These are phyloP conservation scores for Oncopeltus fasciatus DNA, from an alignment of 1,140 invertebrate species.

Conservation along the genomic window DNA sequence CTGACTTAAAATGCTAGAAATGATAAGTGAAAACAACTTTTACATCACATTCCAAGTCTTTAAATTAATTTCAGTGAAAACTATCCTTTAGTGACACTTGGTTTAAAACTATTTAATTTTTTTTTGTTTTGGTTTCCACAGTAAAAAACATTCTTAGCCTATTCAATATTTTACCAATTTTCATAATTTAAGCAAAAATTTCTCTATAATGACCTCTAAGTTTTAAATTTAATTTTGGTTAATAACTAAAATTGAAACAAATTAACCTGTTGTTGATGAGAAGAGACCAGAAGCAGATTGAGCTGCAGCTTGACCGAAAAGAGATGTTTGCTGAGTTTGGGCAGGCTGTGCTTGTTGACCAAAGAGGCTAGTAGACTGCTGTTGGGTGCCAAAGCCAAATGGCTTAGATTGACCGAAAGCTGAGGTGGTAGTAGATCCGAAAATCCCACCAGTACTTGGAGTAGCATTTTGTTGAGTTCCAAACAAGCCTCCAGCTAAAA, in stretches of 20 bases:
- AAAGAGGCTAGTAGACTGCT: slow-evolving; percentile 37
- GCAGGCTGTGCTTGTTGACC: slow-evolving; percentile 34
- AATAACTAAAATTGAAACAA: not conserved
- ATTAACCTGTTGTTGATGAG: slow-evolving; percentile 20
- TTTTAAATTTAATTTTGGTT: no score
- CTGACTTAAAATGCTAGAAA: no score
- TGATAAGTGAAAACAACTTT: no score
- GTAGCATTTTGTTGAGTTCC: slow-evolving; percentile 25
- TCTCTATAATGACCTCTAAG: no score
- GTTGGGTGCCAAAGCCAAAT: slow-evolving; percentile 33
- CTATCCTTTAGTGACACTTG: no score
- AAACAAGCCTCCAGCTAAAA: slow-evolving; percentile 22
- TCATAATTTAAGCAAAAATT: no score
- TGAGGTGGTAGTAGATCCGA: slow-evolving; percentile 35
- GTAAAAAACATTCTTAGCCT: no score
- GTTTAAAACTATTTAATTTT: no score
- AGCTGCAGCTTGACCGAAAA: slow-evolving; percentile 46
- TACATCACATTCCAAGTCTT: no score
- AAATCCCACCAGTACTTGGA: slow-evolving; percentile 35
- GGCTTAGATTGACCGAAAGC: slow-evolving; percentile 49
- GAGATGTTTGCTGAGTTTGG: slow-evolving; percentile 29
- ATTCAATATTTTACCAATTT: no score
- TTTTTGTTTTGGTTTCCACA: no score
- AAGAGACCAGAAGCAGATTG: slow-evolving; percentile 41
- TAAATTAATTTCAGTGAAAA: no score